Evolutionary conservation across 2,888 invertebrate species (phyloP).

Genomic region (Diarsia mendica): DNA sequence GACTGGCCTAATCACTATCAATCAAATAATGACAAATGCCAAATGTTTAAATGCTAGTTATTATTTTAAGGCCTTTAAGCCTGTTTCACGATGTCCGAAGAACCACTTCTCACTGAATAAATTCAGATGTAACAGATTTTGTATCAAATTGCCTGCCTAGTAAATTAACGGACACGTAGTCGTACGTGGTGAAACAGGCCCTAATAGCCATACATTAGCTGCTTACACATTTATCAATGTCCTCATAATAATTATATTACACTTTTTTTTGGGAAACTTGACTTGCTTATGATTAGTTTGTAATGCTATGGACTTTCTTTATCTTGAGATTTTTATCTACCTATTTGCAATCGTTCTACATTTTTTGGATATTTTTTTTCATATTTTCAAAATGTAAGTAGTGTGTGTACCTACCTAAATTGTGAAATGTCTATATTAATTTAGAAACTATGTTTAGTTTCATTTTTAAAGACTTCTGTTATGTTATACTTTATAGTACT

Average conservation of each 20-base stretch:
- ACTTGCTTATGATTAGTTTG: not conserved
- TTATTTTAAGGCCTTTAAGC: not conserved
- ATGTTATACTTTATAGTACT: not conserved
- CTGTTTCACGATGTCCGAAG: no score
- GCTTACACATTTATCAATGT: not conserved
- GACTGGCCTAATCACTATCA: constrained; percentile 26
- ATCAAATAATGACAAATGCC: constrained; percentile 7
- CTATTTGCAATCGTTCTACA: not conserved
- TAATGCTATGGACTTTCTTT: not conserved
- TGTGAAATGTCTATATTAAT: not conserved
- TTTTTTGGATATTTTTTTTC: not conserved
- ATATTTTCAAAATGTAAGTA: constrained; percentile 2
- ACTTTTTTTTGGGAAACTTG: not conserved
- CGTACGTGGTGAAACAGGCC: no score
- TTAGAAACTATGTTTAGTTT: not conserved
- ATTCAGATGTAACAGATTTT: no score
- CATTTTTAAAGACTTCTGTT: not conserved
- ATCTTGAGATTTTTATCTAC: not conserved
- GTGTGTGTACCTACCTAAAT: no score
- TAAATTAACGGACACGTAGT: no score
- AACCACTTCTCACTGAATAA: no score
- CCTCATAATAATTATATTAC: not conserved
- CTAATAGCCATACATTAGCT: not conserved
- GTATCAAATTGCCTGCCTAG: no score
- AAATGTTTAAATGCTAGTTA: not conserved